phyloP scores from a whole-genome alignment of 2,113 vertebrate genomes.

The Ophiodon elongatus region DNA sequence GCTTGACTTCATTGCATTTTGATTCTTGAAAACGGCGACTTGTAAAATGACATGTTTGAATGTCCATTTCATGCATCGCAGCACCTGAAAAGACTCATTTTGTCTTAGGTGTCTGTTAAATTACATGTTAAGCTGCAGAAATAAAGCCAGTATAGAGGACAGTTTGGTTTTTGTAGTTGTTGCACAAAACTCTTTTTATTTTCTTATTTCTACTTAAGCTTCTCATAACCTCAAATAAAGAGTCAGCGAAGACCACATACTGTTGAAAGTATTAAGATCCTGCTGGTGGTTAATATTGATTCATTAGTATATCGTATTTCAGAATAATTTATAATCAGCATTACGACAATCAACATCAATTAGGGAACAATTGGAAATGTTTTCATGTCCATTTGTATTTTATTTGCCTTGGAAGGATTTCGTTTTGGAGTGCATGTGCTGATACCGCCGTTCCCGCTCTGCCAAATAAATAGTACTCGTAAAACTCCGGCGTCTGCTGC shows the following conservation, averaged over 20 bases:
- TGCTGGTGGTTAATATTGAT: slow-evolving; percentile 1
- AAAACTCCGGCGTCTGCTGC: slow-evolving; percentile 75
- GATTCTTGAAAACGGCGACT: neutral
- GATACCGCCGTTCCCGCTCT: slow-evolving; percentile 59
- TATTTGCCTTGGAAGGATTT: slow-evolving; percentile 73
- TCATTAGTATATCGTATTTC: slow-evolving; percentile 37
- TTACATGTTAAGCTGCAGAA: neutral
- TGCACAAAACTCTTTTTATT: neutral
- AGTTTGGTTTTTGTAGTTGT: neutral
- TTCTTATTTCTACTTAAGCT: neutral
- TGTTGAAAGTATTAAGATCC: slow-evolving; percentile 5
- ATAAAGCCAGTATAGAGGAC: neutral
- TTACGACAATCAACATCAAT: slow-evolving; percentile 55
- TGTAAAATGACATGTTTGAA: slow-evolving; percentile 19
- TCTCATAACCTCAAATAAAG: neutral
- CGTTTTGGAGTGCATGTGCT: slow-evolving; percentile 48
- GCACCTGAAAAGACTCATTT: neutral
- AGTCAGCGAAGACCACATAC: neutral
- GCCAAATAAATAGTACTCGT: slow-evolving; percentile 76
- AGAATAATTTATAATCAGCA: slow-evolving; percentile 39
- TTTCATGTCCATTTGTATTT: slow-evolving; percentile 58
- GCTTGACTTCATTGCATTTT: slow-evolving; percentile 2
- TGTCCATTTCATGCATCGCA: slow-evolving; percentile 24
- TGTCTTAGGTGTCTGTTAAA: slow-evolving; percentile 6
- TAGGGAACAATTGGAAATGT: slow-evolving; percentile 67